Evolutionary conservation across 2,797 vertebrate genomes (phyloP), one percentile per base, ranked within the genome.

Genomic region (Miichthys miiuy): DNA sequence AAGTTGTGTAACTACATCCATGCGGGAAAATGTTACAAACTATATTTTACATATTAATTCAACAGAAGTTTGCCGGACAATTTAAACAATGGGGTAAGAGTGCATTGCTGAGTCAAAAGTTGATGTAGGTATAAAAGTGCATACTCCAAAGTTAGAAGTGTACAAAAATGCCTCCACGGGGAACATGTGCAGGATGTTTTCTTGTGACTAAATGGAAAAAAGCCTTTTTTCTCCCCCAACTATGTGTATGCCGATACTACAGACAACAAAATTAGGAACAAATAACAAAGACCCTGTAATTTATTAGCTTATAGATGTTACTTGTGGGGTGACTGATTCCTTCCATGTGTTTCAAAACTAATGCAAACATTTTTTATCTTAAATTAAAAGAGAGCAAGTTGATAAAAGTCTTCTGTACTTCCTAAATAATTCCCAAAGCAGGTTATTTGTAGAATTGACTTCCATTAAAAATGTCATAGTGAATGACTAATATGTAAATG

Each of bases 401-500:
- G 38, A 27, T 34, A 54, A 75, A 80, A 21, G 41, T 47, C 48
- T 16, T 75, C 55, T 10, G 46, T 1, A 69, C 61, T 8, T 60
- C 55, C 42, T 70, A 10, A 86, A 77, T 76, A 52, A 72, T 71
- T 67, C 62, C 47, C 58, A 3, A 25, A 67, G 51, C 65, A n/a
- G 34, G 42, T 70, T 68, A 58, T 80, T 76, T 83, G 72, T 61
- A 55, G 78, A 78, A 65, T 81, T 64, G 63, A 69, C 44, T 14
- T 41, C 73, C 66, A 83, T 81, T 81, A 82, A 42, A 42, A 84
- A 68, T 75, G 72, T 72, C 86, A 65, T 10, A 83, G 79, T 61
- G 79, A 87, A 42, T 82, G 90, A 87, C 84, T 85, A 87, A 94
- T 91, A 91, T 90, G 86, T 85, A 87, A 91, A 90, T 91, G 82